These are phyloP conservation scores for Tetramorium simillimum DNA, from an alignment of 1,140 invertebrate genomes.

Conservation along the genomic window DNA sequence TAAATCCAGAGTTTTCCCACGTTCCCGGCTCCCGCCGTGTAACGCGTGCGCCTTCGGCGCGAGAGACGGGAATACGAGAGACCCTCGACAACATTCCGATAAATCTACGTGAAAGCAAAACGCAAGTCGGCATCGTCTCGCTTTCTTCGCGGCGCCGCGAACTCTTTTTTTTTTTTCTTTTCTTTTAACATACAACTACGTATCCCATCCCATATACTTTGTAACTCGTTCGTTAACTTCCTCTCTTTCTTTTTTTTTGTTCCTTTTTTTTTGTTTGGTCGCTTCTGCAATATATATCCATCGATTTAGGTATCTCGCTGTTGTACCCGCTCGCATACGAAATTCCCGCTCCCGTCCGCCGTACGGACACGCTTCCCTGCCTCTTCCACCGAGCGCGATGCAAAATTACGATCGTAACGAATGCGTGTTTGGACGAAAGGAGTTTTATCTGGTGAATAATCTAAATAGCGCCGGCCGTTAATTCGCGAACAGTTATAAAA, in stretches of 20 bases:
- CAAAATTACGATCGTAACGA: slow-evolving; percentile 24
- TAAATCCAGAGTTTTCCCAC: slow-evolving; percentile 42
- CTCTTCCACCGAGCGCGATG: background rate
- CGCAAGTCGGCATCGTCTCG: slow-evolving; percentile 40
- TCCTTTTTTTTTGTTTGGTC: slow-evolving; percentile 32
- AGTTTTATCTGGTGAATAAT: slow-evolving; percentile 30
- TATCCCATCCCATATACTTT: slow-evolving; percentile 45
- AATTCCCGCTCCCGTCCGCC: slow-evolving; percentile 49
- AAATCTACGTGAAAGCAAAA: slow-evolving; percentile 35
- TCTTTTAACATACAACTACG: slow-evolving; percentile 32
- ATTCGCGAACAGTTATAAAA: slow-evolving; percentile 36
- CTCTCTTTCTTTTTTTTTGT: slow-evolving; percentile 33
- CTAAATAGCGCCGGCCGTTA: slow-evolving; percentile 44
- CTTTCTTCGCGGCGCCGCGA: slow-evolving; percentile 51
- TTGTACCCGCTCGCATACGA: slow-evolving; percentile 38
- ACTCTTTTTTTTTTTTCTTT: background rate
- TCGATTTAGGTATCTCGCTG: slow-evolving; percentile 39
- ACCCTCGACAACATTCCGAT: slow-evolving; percentile 28
- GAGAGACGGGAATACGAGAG: background rate
- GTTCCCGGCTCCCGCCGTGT: slow-evolving; percentile 5
- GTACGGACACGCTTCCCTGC: background rate
- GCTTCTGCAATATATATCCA: slow-evolving; percentile 41
- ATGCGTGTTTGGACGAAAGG: slow-evolving; percentile 24
- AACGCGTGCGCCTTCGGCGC: background rate
- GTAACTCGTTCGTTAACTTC: slow-evolving; percentile 49